Percentiles rank a stretch among this genome's conserved stretches.
phyloP scores from a whole-genome alignment of 1,140 invertebrate species.

The Heliconius congener region DNA sequence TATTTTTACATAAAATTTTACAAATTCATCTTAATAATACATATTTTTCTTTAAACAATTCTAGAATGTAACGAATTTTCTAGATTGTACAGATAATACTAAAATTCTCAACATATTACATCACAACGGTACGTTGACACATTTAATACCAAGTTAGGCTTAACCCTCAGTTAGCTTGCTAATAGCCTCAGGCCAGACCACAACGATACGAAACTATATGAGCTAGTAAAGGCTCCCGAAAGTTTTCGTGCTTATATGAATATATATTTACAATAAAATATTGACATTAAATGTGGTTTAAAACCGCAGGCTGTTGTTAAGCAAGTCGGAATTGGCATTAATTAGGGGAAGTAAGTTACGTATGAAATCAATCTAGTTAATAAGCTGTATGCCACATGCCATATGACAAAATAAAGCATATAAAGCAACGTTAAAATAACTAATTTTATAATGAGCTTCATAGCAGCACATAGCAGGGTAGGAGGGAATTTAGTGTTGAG shows the following conservation, averaged over 20 bases:
- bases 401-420: not conserved
- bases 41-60: not conserved
- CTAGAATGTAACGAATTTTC: not conserved
- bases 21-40: too few relatives aligned
- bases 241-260: conserved; percentile 1
- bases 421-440: not conserved
- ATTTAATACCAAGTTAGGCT: not conserved
- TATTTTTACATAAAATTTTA: too few relatives aligned
- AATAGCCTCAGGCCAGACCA: conserved; percentile 1
- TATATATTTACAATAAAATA: conserved; percentile 5
- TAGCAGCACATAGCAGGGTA: too few relatives aligned
- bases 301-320: not conserved
- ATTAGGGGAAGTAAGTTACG: not conserved
- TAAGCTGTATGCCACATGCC: not conserved
- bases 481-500: too few relatives aligned
- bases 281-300: not conserved
- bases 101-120: not conserved
- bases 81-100: not conserved
- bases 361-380: not conserved
- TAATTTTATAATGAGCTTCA: not conserved
- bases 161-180: conserved; percentile 1
- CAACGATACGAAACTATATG: conserved; percentile 3
- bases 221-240: not conserved
- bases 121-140: not conserved
- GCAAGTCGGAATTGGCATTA: not conserved